Percentiles rank a stretch among this genome's conserved stretches.
These are phyloP conservation scores for Neopelma chrysocephalum DNA, from an alignment of 2,797 vertebrate species.

Conservation along the genomic window DNA sequence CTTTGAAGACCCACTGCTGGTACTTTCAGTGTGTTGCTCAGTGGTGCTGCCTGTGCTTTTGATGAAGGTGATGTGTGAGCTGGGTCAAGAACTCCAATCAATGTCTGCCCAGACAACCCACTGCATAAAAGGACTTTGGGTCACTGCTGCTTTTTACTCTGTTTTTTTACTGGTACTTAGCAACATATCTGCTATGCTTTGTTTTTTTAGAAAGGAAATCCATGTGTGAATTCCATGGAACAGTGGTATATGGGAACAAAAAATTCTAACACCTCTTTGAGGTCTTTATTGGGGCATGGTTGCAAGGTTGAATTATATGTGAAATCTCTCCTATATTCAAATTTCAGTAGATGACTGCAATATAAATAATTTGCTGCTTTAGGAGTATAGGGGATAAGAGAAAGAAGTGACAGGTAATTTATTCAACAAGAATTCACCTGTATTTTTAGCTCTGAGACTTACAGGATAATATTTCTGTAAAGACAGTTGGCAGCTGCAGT, in stretches of 20 bases:
- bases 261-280: neutral
- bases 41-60: neutral
- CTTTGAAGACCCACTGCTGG: neutral
- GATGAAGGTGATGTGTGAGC: neutral
- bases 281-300: neutral
- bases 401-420: neutral
- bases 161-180: neutral
- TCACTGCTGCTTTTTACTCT: neutral
- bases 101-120: neutral
- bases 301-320: neutral
- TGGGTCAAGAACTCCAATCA: neutral
- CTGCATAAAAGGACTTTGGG: accelerated
- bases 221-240: neutral
- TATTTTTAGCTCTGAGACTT: neutral
- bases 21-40: neutral
- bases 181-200: accelerated
- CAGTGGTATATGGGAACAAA: neutral
- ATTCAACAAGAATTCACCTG: neutral
- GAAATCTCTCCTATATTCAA: neutral
- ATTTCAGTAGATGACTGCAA: neutral
- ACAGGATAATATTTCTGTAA: neutral
- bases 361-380: neutral
- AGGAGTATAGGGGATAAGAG: neutral
- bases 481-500: neutral
- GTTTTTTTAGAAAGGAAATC: neutral